These are phyloP conservation scores for Branchellion lobata DNA, from an alignment of 2,888 invertebrate species.

Conservation along the genomic window DNA sequence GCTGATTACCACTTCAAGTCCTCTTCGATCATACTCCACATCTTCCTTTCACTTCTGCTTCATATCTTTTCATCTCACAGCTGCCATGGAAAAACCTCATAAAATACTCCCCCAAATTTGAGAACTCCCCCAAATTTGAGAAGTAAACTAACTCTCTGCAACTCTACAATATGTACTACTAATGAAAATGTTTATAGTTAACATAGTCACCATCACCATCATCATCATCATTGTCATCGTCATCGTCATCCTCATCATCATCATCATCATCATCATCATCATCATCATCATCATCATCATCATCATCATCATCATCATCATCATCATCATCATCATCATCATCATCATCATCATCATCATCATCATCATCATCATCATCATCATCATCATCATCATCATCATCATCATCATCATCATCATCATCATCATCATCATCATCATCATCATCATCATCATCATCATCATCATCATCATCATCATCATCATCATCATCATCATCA, in stretches of 20 bases:
- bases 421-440: conserved; percentile 20
- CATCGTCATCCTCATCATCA: conserved; percentile 10
- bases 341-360: conserved; percentile 16
- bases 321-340: conserved; percentile 29
- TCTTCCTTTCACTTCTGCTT: no score
- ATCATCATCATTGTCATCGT: conserved; percentile 9
- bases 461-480: conserved; percentile 7
- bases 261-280: background rate
- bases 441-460: conserved; percentile 39
- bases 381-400: conserved; percentile 36
- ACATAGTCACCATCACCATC: background rate
- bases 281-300: conserved; percentile 36
- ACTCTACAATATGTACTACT: no score
- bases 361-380: conserved; percentile 3
- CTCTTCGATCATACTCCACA: no score
- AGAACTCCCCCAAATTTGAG: no score
- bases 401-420: conserved; percentile 19
- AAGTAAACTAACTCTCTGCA: no score
- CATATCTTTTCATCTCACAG: no score
- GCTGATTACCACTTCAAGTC: no score
- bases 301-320: conserved; percentile 40
- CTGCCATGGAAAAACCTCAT: no score
- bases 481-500: conserved; percentile 12
- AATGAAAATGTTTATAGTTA: no score
- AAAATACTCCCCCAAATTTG: no score